Evolutionary conservation across 2,888 invertebrate species (phyloP).

Genomic region (Drosophila koepferae): DNA sequence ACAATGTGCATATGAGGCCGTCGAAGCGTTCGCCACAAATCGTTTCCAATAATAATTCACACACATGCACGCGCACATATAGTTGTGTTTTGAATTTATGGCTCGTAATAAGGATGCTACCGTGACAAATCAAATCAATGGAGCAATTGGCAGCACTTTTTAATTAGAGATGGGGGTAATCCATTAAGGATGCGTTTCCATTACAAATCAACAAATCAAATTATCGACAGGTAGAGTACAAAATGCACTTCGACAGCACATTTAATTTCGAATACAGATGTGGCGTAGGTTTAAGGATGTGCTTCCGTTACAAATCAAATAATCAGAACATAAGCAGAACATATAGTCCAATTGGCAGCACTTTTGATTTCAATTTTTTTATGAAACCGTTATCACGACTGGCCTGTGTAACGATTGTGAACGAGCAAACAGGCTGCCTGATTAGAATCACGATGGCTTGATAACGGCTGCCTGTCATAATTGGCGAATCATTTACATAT

Average conservation of each 20-base stretch:
- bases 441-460: slow-evolving; percentile 53
- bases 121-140: slow-evolving; percentile 40
- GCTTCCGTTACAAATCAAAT: slow-evolving; percentile 51
- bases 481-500: slow-evolving; percentile 68
- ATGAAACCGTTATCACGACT: slow-evolving; percentile 36
- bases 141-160: slow-evolving; percentile 39
- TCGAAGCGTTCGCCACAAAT: slow-evolving; percentile 24
- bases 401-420: slow-evolving; percentile 23
- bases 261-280: not conserved
- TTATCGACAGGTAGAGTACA: not conserved
- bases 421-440: slow-evolving; percentile 39
- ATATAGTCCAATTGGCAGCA: slow-evolving; percentile 37
- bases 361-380: slow-evolving; percentile 28
- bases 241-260: not conserved
- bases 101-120: slow-evolving; percentile 26
- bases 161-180: not conserved
- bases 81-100: slow-evolving; percentile 8
- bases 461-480: slow-evolving; percentile 48
- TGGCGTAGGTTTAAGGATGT: slow-evolving; percentile 7
- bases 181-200: not conserved
- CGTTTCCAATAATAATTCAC: slow-evolving; percentile 4
- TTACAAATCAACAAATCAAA: not conserved
- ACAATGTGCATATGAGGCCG: slow-evolving; percentile 44
- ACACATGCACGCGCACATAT: not conserved
- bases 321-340: slow-evolving; percentile 36